Conservation (phyloP, 2,888 invertebrate species). For the Itoplectis maculator region DNA sequence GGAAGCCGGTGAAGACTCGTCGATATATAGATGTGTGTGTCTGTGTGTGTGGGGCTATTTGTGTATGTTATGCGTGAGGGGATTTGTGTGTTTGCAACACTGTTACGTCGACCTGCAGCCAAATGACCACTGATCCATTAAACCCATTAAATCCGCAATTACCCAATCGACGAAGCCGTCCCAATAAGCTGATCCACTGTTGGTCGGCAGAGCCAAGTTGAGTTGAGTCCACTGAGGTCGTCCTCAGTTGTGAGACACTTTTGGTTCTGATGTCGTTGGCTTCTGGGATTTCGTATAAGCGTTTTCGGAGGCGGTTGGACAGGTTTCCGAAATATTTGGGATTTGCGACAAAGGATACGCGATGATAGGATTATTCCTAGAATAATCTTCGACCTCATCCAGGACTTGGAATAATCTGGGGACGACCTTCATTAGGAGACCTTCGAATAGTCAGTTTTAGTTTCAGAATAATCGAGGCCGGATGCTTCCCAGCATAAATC, state of each 20-base stretch:
- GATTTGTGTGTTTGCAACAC: slow-evolving; percentile 28
- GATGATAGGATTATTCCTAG: too few species aligned
- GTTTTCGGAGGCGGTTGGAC: too few species aligned
- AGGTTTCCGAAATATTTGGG: too few species aligned
- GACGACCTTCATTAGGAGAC: too few species aligned
- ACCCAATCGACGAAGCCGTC: slow-evolving; percentile 32
- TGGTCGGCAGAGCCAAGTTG: not conserved
- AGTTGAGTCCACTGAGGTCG: too few species aligned
- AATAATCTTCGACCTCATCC: too few species aligned
- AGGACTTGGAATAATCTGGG: too few species aligned
- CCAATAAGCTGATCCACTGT: slow-evolving; percentile 12
- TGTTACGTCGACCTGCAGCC: slow-evolving; percentile 33
- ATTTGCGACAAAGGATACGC: too few species aligned
- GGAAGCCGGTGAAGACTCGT: slow-evolving; percentile 60
- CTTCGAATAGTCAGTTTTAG: too few species aligned
- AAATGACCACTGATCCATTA: slow-evolving; percentile 46
- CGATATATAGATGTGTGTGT: slow-evolving; percentile 15
- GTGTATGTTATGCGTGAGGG: slow-evolving; percentile 8
- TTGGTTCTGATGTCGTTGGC: not conserved
- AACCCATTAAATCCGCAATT: slow-evolving; percentile 49
- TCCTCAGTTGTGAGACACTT: not conserved
- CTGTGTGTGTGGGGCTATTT: not conserved
- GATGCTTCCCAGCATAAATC: too few species aligned
- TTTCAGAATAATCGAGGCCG: too few species aligned
- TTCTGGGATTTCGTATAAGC: too few species aligned